Percentiles rank a stretch among this genome's conserved stretches.
phyloP scores from a whole-genome alignment of 1,140 invertebrate species.

The Hylaeus volcanicus region DNA sequence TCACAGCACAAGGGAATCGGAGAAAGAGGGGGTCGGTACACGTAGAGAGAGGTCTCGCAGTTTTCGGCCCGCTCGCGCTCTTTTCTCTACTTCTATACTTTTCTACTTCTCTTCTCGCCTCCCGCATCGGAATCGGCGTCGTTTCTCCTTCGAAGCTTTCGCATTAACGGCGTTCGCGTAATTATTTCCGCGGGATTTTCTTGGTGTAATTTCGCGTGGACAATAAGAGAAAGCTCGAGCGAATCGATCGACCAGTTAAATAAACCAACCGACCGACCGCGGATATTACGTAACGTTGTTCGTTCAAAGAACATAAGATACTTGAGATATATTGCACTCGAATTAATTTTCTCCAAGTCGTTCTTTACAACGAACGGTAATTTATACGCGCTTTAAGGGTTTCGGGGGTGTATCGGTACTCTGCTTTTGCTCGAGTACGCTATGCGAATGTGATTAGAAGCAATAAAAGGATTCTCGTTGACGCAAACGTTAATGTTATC shows the following conservation, averaged over 20 bases:
- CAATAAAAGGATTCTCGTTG: no score
- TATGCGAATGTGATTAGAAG: no score
- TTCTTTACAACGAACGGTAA: constrained; percentile 17
- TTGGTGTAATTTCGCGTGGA: constrained; percentile 47
- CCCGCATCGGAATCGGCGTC: constrained; percentile 2
- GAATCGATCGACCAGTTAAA: constrained; percentile 31
- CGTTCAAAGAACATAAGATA: background rate
- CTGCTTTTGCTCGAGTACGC: no score
- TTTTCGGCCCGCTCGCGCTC: background rate
- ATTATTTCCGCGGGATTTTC: constrained; percentile 72
- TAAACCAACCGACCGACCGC: constrained; percentile 8
- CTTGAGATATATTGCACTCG: constrained; percentile 20
- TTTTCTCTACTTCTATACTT: background rate
- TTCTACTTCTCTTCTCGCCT: background rate
- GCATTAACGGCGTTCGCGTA: constrained; percentile 59
- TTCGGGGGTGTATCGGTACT: no score
- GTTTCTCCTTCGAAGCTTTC: constrained; percentile 34
- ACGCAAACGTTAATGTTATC: no score
- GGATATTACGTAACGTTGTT: constrained; percentile 23
- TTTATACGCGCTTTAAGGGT: constrained; percentile 23
- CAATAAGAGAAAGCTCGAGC: constrained; percentile 30
- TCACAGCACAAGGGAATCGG: background rate
- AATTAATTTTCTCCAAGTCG: constrained; percentile 35
- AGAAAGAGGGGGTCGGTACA: background rate
- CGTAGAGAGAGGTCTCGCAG: background rate